Base-by-base conservation (phyloP, 2,888 invertebrate genomes). In the Heteropelma amictum region DNA sequence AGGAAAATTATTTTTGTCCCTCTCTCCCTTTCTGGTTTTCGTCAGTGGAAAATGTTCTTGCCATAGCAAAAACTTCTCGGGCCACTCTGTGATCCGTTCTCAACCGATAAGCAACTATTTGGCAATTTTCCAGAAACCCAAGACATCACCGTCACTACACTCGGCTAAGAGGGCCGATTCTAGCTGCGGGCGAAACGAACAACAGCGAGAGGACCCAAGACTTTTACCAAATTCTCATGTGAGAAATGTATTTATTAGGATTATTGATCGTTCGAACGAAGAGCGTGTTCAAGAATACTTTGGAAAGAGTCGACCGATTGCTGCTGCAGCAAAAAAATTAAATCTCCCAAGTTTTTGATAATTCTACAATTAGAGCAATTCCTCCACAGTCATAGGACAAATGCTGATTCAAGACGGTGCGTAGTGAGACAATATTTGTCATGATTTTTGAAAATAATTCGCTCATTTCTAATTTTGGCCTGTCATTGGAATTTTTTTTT, bases 21-120 rank as follows among this genome's bases (percentile, higher is more conserved):
- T 30, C 38, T 1, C 19, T n/a, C 7, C 33, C 8, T 5, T n/a
- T 19, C 10, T 17, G 14, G 10, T 14, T 1, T 17, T 40, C 6
- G 28, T 45, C 12, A 28, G 10, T 45, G 33, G 10, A 8, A 42
- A 23, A 14, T 17, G 42, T 54, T 64, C 28, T 17, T 26, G 30
- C 1, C 7, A 12, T 49, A 38, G 14, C 21, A 58, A 68, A 68
- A 68, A 58, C 45, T 33, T 65, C 42, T 21, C 51, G 30, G 49
- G 23, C 49, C 38, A 7, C 63, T 14, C 47, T n/a, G 14, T 7
- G 26, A 56, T 21, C 17, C 58, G 33, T 33, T 64, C 64, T 58
- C 58, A 49, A 42, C 67, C 70, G 75, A 75, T 75, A 75, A 75
- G 42, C 67, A 71, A 67, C 75, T 75, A 71, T 71, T 75, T 75